Percentiles rank a stretch among this genome's conserved stretches.
Conservation (phyloP, 2,113 vertebrate genomes). For the Leptobrachium leishanense region DNA sequence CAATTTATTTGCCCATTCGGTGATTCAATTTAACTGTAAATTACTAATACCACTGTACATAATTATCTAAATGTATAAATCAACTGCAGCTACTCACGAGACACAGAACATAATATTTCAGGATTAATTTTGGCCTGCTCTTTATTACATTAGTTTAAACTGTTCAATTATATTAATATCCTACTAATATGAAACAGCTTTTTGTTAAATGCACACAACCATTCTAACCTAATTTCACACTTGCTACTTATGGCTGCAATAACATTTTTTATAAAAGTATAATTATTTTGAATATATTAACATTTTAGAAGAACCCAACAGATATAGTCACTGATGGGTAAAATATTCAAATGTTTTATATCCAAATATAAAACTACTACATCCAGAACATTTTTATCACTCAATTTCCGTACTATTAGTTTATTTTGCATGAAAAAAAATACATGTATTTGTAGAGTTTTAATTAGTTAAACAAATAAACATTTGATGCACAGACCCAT, state of each 20-base stretch:
- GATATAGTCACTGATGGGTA: constrained; percentile 46
- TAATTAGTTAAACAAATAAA: too few species aligned
- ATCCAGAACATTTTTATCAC: constrained; percentile 8
- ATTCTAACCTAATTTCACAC: constrained; percentile 49
- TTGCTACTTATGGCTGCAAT: constrained; percentile 42
- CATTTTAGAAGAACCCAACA: constrained; percentile 36
- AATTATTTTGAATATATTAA: constrained; percentile 48
- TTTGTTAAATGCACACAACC: constrained; percentile 60
- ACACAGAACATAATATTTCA: constrained; percentile 66
- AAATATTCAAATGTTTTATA: constrained; percentile 15
- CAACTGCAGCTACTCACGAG: constrained; percentile 79
- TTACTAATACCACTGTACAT: constrained; percentile 87
- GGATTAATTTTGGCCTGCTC: constrained; percentile 75
- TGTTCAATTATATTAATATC: constrained; percentile 70
- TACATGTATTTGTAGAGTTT: too few species aligned
- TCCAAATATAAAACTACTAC: constrained; percentile 21
- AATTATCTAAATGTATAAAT: constrained; percentile 97
- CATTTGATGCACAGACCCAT: too few species aligned
- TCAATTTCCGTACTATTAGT: neutral
- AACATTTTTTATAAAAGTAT: constrained; percentile 43
- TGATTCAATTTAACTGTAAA: constrained; percentile 90
- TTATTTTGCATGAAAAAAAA: too few species aligned
- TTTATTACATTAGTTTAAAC: constrained; percentile 83
- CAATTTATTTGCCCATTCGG: constrained; percentile 79
- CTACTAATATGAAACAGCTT: constrained; percentile 61